phyloP scores from a whole-genome alignment of 2,888 invertebrate genomes.

The Phania funesta region DNA sequence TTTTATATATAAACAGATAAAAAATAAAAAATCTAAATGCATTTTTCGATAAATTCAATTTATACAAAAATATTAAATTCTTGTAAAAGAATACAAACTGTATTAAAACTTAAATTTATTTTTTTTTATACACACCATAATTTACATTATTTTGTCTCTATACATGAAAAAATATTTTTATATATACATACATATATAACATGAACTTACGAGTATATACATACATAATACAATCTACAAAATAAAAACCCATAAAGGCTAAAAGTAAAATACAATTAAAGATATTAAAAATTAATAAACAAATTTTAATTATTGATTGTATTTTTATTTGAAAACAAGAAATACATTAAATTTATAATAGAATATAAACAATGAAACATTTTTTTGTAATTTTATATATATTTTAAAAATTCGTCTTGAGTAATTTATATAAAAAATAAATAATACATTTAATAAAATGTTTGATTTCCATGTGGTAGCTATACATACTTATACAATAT shows the following conservation, averaged over 20 bases:
- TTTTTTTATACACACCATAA: slow-evolving; percentile 36
- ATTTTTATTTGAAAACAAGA: background rate
- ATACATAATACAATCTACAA: slow-evolving; percentile 27
- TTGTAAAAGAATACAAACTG: slow-evolving; percentile 15
- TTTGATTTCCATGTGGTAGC: slow-evolving; percentile 52
- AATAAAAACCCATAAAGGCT: slow-evolving; percentile 29
- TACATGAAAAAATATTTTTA: slow-evolving; percentile 16
- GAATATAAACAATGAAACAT: background rate
- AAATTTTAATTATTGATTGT: background rate
- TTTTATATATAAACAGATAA: slow-evolving; percentile 12
- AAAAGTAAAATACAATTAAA: slow-evolving; percentile 24
- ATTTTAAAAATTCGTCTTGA: background rate
- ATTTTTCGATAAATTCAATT: slow-evolving; percentile 23
- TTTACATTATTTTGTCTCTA: slow-evolving; percentile 35
- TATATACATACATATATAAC: background rate
- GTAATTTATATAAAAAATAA: slow-evolving; percentile 1
- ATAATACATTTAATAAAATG: background rate
- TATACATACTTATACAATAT: slow-evolving; percentile 22
- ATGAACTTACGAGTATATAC: background rate
- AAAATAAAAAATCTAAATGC: background rate
- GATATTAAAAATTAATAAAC: slow-evolving; percentile 1
- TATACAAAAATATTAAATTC: background rate
- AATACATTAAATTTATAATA: background rate
- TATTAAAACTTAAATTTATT: slow-evolving; percentile 6
- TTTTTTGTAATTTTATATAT: slow-evolving; percentile 12